Evolutionary conservation across 2,888 invertebrate genomes (phyloP), one percentile per base, ranked within the genome.

Genomic region (Chirona hameri): DNA sequence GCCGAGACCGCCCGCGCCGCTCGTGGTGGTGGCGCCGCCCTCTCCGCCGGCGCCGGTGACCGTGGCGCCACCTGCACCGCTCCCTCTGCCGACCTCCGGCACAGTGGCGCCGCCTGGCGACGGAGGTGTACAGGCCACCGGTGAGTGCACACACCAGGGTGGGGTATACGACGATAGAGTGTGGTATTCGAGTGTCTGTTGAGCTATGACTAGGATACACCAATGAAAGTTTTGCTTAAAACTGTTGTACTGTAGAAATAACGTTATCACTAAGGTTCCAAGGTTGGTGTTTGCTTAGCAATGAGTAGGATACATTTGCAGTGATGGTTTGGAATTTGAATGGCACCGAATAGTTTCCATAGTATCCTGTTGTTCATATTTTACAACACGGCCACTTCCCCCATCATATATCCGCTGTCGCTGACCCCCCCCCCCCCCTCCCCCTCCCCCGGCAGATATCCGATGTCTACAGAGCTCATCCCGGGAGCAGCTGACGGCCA

Each of bases 401-500:
- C 7, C 39, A 7, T 7, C 39, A 39, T 2, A 7, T 39, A 39
- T 2, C 39, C 39, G 7, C 39, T n/a, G 39, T 39, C 39, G 39
- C 39, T 7, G 39, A 39, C 39, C 39, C 9, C 15, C 21, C 3
- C 52, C 24, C 15, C n/a, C 0, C 4, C 9, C 15, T 29, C 3
- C 52, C 24, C 15, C 29, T 81, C 69, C 72, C 9, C 39, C 69
- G 24, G 31, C 79, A 86, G 86, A 86, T 52, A 86, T 86, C 21
- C 84, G 84, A 24, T 86, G 86, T 81, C 79, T 85, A 57, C 83
- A 84, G 52, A 84, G 84, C 27, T 55, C 85, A 15, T 84, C 84
- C 1, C 81, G 82, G 5, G 84, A 86, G 31, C 65, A 83, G 1
- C 85, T 86, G n/a, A 84, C 85, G 9, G 86, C 86, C 7, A 85